Conservation (phyloP, 2,797 vertebrate genomes). For the Gymnothorax javanicus region DNA sequence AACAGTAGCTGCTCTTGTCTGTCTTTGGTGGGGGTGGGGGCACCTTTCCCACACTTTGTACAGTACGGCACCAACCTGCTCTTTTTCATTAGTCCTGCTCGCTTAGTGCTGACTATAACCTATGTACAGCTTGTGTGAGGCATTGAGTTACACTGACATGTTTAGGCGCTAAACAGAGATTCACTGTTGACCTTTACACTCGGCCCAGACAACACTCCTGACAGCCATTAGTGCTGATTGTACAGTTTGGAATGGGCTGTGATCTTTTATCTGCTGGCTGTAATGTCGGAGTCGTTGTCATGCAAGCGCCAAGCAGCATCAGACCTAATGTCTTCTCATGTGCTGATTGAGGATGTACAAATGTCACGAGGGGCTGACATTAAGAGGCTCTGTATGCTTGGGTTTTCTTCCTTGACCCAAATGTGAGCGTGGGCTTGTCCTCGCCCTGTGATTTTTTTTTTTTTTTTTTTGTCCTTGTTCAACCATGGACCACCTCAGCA, state of each 20-base stretch:
- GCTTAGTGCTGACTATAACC: neutral
- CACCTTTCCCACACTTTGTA: neutral
- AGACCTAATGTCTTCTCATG: neutral
- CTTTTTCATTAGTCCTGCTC: neutral
- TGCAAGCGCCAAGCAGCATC: neutral
- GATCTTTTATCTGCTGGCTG: neutral
- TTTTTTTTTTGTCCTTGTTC: neutral
- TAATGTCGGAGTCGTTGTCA: neutral
- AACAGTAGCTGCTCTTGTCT: neutral
- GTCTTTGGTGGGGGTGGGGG: neutral
- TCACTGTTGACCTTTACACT: conserved; percentile 52
- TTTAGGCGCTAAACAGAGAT: conserved; percentile 62
- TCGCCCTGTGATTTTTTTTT: neutral
- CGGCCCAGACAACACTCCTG: conserved; percentile 44
- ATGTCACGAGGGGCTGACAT: neutral
- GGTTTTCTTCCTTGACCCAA: neutral
- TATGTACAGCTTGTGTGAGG: conserved; percentile 30
- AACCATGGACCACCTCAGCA: neutral
- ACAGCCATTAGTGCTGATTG: conserved; percentile 14
- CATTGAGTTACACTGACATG: conserved; percentile 66
- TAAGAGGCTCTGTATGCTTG: neutral
- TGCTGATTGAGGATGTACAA: neutral
- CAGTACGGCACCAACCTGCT: neutral
- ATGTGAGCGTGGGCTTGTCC: neutral
- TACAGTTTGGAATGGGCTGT: neutral